phyloP scores from a whole-genome alignment of 2,888 invertebrate species.

The Harpalus rubripes region DNA sequence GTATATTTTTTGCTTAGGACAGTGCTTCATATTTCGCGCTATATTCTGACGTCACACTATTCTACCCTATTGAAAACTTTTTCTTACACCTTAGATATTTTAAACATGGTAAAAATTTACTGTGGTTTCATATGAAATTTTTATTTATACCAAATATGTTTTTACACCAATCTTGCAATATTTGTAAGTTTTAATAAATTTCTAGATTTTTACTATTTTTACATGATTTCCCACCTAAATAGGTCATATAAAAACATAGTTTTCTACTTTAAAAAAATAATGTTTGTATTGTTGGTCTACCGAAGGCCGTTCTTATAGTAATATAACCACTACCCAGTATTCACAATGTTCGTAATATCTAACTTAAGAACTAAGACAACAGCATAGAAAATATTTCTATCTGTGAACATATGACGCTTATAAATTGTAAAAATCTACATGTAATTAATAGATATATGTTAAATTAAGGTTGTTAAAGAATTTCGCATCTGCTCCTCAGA shows the following conservation, averaged over 20 bases:
- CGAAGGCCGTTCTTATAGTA: conserved; percentile 56
- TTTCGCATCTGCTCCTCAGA: conserved; percentile 40
- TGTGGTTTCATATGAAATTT: neutral
- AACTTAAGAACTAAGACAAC: conserved; percentile 60
- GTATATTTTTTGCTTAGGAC: too few relatives aligned
- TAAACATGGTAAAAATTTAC: neutral
- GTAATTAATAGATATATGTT: conserved; percentile 54
- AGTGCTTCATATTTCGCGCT: too few relatives aligned
- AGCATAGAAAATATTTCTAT: conserved; percentile 59
- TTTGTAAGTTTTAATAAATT: conserved; percentile 47
- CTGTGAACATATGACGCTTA: conserved; percentile 66
- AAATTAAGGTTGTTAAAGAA: conserved; percentile 60
- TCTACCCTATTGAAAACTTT: neutral
- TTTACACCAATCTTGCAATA: conserved; percentile 24
- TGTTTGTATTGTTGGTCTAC: conserved; percentile 56
- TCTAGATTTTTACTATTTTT: conserved; percentile 66
- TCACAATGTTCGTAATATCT: conserved; percentile 59
- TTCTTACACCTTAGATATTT: neutral
- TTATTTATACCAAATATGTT: conserved; percentile 20
- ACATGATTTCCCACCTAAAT: conserved; percentile 54
- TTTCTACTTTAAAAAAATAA: conserved; percentile 55
- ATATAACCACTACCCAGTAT: conserved; percentile 58
- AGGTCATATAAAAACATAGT: conserved; percentile 55
- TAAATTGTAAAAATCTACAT: conserved; percentile 62
- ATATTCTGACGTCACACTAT: too few relatives aligned